Conservation (phyloP, 2,888 invertebrate species). For the Balanococcus diminutus region DNA sequence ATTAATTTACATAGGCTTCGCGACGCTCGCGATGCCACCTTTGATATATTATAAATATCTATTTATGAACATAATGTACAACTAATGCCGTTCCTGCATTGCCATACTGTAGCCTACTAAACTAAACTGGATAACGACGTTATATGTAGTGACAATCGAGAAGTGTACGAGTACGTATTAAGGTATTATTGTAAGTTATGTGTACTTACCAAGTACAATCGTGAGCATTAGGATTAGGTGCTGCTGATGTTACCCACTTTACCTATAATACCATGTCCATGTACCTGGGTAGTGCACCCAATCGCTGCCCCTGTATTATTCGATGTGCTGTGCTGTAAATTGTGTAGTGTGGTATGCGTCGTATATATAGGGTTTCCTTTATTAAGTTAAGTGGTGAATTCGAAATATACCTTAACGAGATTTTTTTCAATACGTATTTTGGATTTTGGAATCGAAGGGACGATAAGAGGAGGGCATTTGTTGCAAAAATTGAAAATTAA, state of each 20-base stretch:
- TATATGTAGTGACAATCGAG: neutral
- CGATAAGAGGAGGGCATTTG: no score
- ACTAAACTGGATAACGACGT: neutral
- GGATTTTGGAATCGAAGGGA: no score
- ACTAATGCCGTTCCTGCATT: neutral
- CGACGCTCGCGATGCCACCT: neutral
- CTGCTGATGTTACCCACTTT: neutral
- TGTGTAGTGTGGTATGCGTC: neutral
- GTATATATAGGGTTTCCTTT: neutral
- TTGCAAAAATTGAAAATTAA: no score
- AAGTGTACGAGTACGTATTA: neutral
- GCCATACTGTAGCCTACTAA: neutral
- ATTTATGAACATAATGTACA: constrained; percentile 31
- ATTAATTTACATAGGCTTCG: constrained; percentile 35
- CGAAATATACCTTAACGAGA: no score
- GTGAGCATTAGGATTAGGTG: neutral
- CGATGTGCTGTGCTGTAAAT: neutral
- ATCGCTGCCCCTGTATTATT: neutral
- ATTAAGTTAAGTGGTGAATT: constrained; percentile 14
- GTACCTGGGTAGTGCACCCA: neutral
- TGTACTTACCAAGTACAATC: neutral
- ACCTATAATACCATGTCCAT: neutral
- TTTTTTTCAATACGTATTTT: no score
- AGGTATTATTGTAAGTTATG: neutral
- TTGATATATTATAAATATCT: constrained; percentile 26